Percentiles rank a stretch among this genome's conserved stretches.
Conservation (phyloP, 2,888 invertebrate genomes). For the Hartigia nigra region DNA sequence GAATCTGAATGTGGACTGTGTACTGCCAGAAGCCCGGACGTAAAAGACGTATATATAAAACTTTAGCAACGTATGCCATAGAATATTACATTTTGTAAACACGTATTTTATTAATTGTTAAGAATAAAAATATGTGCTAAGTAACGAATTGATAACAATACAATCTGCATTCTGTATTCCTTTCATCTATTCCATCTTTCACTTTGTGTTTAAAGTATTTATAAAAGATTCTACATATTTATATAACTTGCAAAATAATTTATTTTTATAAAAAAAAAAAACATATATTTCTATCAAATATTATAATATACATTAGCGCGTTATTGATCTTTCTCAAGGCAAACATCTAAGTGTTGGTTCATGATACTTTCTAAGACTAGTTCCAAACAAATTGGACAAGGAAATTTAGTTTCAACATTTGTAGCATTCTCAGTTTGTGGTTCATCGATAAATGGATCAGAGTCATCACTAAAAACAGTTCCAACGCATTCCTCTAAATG, state of each 20-base stretch:
- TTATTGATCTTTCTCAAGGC: constrained; percentile 40
- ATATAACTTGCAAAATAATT: background rate
- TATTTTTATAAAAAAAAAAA: background rate
- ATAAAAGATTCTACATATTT: background rate
- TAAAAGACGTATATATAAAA: background rate
- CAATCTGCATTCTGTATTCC: background rate
- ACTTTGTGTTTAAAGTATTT: background rate
- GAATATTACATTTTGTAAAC: background rate
- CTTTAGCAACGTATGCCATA: background rate
- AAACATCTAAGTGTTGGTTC: constrained; percentile 72
- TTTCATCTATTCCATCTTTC: too few species aligned
- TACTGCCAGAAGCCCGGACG: constrained; percentile 32
- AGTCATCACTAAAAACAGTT: constrained; percentile 61
- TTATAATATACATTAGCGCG: background rate
- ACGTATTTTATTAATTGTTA: background rate
- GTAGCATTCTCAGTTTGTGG: constrained; percentile 56
- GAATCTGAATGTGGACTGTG: constrained; percentile 61
- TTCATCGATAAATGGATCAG: constrained; percentile 41
- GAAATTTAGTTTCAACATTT: constrained; percentile 65
- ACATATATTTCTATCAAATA: background rate
- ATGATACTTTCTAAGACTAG: constrained; percentile 69
- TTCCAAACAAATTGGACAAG: constrained; percentile 73
- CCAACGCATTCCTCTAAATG: constrained; percentile 65
- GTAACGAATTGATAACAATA: background rate
- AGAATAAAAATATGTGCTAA: background rate